Base-by-base conservation (phyloP, 2,888 invertebrate genomes). In the Unio delphinus region DNA sequence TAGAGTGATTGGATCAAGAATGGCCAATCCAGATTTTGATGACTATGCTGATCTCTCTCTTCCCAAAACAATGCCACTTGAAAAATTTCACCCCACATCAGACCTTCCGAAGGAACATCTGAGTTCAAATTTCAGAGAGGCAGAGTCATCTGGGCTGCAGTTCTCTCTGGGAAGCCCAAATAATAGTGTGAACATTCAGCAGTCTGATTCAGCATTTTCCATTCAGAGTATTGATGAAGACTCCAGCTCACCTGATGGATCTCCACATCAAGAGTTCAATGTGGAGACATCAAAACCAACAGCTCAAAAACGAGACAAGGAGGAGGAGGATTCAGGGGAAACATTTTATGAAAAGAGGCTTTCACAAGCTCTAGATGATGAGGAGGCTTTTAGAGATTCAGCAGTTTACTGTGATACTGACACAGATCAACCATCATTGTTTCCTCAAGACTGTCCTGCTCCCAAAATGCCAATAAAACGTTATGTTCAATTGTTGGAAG, bases 341-440 rank as follows among this genome's bases (percentile, higher is more conserved):
- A 82, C 78, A 71, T 82, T 83, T 68, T 87, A 86, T 75, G 87
- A 87, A 71, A 77, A 80, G 11, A 88, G 93, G 93, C 68, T 85
- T 20, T 86, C 86, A 4, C 75, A 77, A 5, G 83, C 80, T 65
- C 75, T 83, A 65, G 80, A 80, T 70, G 94, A 93, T 71, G 92
- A 92, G 80, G 94, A 93, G 79, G 92, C 93, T 1, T 95, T 95
- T 84, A 92, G 95, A 83, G 95, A 95, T 88, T 95, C 95, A 66
- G 95, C 95, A 75, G 94, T 95, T 81, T 95, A 95, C 88, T 95
- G 95, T 75, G 95, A 95, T 83, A 73, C 78, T 57, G 77, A 81
- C 55, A 60, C 75, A 30, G 82, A 84, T 55, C 65, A 70, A 23
- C 73, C 70, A 26, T 55, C 69, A 15, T 30, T 61, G 20, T 65